phyloP scores from a whole-genome alignment of 2,113 vertebrate genomes.

The Centropristis striata region DNA sequence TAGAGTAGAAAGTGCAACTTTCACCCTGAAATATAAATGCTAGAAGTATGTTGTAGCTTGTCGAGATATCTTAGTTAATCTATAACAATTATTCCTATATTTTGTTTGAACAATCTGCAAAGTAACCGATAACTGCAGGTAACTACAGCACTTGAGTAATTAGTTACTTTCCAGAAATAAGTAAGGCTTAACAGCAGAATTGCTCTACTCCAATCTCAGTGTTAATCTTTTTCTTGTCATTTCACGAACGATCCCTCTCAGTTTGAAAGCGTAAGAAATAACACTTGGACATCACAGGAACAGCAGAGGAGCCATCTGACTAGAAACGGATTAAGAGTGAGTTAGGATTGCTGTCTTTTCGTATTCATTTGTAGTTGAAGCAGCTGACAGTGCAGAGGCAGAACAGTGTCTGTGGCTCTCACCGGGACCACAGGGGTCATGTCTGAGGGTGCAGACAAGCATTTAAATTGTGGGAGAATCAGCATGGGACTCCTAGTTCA shows the following conservation, averaged over 20 bases:
- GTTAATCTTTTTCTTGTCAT: slow-evolving; percentile 46
- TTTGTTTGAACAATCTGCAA: not conserved
- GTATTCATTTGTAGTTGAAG: slow-evolving; percentile 54
- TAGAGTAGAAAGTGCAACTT: not conserved
- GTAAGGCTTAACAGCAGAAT: not conserved
- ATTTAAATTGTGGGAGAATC: not conserved
- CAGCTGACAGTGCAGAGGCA: slow-evolving; percentile 19
- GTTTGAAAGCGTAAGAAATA: slow-evolving; percentile 43
- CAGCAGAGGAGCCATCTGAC: slow-evolving; percentile 40
- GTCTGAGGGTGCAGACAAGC: slow-evolving; percentile 24
- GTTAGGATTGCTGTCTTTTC: slow-evolving; percentile 50
- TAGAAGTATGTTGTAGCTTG: too few species aligned
- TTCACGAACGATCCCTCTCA: slow-evolving; percentile 21
- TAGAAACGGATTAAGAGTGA: slow-evolving; percentile 9
- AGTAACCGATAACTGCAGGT: not conserved
- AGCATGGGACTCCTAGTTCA: not conserved
- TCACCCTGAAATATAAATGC: not conserved
- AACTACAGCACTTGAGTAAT: not conserved
- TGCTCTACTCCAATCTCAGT: not conserved
- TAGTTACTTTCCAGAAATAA: not conserved
- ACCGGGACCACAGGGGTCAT: slow-evolving; percentile 17
- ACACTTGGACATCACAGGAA: slow-evolving; percentile 68
- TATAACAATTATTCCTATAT: not conserved
- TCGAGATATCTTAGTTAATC: not conserved
- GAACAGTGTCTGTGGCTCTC: slow-evolving; percentile 43